A percentile compares a stretch with the other conserved stretches of the same genome.
These are phyloP conservation scores for Orthosia incerta DNA, from an alignment of 2,888 invertebrate genomes.

Conservation along the genomic window DNA sequence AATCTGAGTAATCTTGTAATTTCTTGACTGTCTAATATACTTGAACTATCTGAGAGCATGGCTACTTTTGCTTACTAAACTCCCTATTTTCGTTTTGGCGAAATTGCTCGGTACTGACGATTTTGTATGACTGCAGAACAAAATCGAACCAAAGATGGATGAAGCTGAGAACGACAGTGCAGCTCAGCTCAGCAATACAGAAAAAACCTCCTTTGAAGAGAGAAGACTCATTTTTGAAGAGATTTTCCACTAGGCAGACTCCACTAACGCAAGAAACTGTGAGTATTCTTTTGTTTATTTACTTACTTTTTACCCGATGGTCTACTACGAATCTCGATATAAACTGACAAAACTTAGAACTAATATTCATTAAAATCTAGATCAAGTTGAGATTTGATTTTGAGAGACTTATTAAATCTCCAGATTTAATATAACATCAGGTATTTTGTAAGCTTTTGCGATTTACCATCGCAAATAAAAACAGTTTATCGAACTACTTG, in stretches of 20 bases:
- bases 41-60: constrained; percentile 77
- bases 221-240: constrained; percentile 97
- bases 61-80: constrained; percentile 74
- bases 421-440: background rate
- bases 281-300: constrained; percentile 67
- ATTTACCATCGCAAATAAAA: constrained; percentile 10
- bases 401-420: background rate
- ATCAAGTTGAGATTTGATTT: background rate
- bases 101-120: constrained; percentile 57
- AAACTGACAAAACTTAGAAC: background rate
- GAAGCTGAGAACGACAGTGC: constrained; percentile 98
- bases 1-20: constrained; percentile 59
- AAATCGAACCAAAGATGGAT: constrained; percentile 99
- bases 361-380: background rate
- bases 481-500: background rate
- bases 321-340: background rate
- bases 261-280: constrained; percentile 96
- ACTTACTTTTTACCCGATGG: background rate
- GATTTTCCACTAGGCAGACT: constrained; percentile 98
- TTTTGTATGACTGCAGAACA: constrained; percentile 92
- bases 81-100: constrained; percentile 54
- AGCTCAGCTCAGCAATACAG: constrained; percentile 96
- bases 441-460: background rate
- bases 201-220: constrained; percentile 97
- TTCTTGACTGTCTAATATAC: constrained; percentile 65